Conservation (phyloP, 2,888 invertebrate species). For the Melanophora roralis region DNA sequence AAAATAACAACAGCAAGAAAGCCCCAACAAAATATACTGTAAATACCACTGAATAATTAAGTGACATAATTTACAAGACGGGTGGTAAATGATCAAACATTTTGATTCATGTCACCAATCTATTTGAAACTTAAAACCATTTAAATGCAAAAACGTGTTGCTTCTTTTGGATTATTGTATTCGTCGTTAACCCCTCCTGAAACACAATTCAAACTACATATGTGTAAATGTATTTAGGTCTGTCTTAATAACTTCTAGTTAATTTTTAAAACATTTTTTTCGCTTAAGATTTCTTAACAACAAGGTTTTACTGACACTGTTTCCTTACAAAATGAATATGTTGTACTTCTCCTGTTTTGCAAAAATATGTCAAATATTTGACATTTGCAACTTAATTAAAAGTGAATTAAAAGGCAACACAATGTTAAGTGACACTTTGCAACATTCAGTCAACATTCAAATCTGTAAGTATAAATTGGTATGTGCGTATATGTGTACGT, state of each 20-base stretch:
- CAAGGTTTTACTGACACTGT: constrained; percentile 36
- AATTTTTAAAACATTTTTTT: background rate
- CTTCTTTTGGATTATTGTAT: background rate
- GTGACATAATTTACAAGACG: constrained; percentile 45
- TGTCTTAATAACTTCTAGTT: constrained; percentile 2
- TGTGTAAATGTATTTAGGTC: too few relatives aligned
- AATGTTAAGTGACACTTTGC: constrained; percentile 59
- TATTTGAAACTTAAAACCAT: constrained; percentile 57
- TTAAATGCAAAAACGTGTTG: background rate
- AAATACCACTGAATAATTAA: constrained; percentile 39
- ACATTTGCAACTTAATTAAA: constrained; percentile 65
- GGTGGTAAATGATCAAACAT: constrained; percentile 60
- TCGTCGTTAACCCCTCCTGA: background rate
- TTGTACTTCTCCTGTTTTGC: constrained; percentile 32
- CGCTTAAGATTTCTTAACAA: background rate
- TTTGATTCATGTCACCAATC: constrained; percentile 53
- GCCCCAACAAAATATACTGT: constrained; percentile 25
- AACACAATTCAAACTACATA: background rate
- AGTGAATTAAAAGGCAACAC: constrained; percentile 56
- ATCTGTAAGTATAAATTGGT: background rate
- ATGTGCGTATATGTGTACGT: background rate
- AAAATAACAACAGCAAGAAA: background rate
- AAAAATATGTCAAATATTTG: constrained; percentile 62
- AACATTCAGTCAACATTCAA: constrained; percentile 47
- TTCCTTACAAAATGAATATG: background rate